Evolutionary conservation across 2,113 vertebrate species (phyloP), one percentile per base, ranked within the genome.

Genomic region (Colossoma macropomum): DNA sequence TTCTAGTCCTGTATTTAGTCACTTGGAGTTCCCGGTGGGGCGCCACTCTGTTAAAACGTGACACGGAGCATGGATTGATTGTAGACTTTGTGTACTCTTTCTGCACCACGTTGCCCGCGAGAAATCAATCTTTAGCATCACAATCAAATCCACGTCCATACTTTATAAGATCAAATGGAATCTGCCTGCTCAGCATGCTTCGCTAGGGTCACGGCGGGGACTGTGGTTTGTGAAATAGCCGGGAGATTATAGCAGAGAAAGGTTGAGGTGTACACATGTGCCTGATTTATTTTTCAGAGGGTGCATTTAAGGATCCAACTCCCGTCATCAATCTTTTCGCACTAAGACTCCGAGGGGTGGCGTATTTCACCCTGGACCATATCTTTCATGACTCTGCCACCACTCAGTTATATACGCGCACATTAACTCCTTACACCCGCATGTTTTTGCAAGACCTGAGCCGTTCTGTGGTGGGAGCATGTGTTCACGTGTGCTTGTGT

Each of bases 221-320:
- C 16, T 74, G 77, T 27, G 76, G 34, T 60, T 79, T 15, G 17
- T 54, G 25, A 73, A 74, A 72, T 62, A 79, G 32, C 12, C 25
- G 52, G 27, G 27, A 59, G 32, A 69, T 81, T 87, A 84, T 85
- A 84, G 75, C 85, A 30, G 70, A 68, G 6, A 69, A 69, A 60
- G 80, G 28, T 54, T 50, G 56, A 73, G 66, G 87, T 17, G 27
- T 68, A 27, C 80, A 76, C 76, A 80, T 88, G 86, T 30, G 60
- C 78, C n/a, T n/a, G 77, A 88, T 89, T 92, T 90, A 91, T 92
- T 90, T 90, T 87, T 90, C 86, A 25, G 41, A 83, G 79, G 79
- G 82, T 38, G 87, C 85, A 86, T 86, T 90, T 89, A 91, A 86
- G 87, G 87, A 87, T 85, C 68, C 73, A 70, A 38, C 30, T 76